phyloP scores from a whole-genome alignment of 2,113 vertebrate genomes.

The Microcebus tavaratra region DNA sequence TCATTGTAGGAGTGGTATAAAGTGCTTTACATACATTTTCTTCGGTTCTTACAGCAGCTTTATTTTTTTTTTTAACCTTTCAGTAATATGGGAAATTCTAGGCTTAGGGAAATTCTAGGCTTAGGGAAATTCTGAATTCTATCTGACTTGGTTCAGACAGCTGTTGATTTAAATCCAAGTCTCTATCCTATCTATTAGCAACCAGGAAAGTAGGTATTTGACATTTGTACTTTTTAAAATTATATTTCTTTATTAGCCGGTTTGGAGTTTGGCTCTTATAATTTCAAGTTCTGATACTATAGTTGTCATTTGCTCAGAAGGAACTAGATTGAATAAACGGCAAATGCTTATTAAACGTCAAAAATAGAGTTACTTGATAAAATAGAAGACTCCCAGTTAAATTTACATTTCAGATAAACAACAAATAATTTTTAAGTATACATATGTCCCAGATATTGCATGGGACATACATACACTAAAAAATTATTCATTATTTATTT shows the following conservation, averaged over 20 bases:
- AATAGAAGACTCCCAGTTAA: not conserved
- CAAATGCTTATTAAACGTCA: not conserved
- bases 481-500: too few relatives aligned
- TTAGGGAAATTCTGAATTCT: too few relatives aligned
- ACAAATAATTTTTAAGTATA: not conserved
- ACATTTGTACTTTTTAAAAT: not conserved
- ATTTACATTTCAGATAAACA: too few relatives aligned
- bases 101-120: too few relatives aligned
- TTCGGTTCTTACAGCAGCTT: not conserved
- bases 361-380: not conserved
- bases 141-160: too few relatives aligned
- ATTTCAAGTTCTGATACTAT: not conserved
- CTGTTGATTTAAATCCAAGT: not conserved
- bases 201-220: not conserved
- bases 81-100: not conserved
- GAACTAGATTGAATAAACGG: not conserved
- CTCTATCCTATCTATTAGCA: not conserved
- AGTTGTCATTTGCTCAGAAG: not conserved
- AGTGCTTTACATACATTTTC: not conserved
- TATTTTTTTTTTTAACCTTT: not conserved
- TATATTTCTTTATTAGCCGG: not conserved
- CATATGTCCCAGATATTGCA: not conserved
- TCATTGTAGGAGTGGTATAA: not conserved
- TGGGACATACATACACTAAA: too few relatives aligned
- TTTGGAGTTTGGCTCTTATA: not conserved